Evolutionary conservation across 2,888 invertebrate species (phyloP).

Genomic region (Spialia ferax): DNA sequence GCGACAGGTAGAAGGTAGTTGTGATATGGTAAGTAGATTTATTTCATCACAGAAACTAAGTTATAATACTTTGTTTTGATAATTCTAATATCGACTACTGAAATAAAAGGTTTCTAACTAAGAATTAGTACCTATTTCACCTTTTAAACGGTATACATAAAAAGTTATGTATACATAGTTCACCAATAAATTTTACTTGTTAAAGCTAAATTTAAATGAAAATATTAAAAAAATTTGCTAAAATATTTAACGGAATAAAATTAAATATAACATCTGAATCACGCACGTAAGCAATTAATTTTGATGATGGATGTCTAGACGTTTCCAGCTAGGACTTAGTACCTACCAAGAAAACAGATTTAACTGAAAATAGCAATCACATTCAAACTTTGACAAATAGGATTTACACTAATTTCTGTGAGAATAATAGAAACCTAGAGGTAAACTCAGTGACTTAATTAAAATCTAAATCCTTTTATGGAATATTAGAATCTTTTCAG

Average conservation of each 20-base stretch:
- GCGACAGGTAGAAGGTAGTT: constrained; percentile 92
- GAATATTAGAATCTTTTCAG: no score
- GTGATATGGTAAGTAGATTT: constrained; percentile 89
- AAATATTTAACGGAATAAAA: no score
- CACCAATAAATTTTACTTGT: no score
- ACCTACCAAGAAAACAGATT: constrained; percentile 25
- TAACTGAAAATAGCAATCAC: constrained; percentile 18
- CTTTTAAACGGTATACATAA: no score
- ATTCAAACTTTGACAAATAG: constrained; percentile 8
- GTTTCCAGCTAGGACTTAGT: constrained; percentile 11
- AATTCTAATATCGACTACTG: no score
- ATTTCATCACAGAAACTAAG: no score
- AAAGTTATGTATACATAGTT: no score
- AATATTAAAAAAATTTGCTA: no score
- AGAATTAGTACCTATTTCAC: no score
- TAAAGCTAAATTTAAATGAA: no score
- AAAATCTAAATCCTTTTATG: not conserved
- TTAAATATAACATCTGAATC: not conserved
- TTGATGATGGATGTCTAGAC: constrained; percentile 26
- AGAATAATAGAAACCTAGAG: not conserved
- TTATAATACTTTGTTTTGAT: no score
- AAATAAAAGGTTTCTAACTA: no score
- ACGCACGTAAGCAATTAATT: constrained; percentile 17
- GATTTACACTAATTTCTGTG: not conserved
- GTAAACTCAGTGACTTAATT: not conserved